phyloP scores from a whole-genome alignment of 2,113 vertebrate genomes.

The Apteryx owenii region DNA sequence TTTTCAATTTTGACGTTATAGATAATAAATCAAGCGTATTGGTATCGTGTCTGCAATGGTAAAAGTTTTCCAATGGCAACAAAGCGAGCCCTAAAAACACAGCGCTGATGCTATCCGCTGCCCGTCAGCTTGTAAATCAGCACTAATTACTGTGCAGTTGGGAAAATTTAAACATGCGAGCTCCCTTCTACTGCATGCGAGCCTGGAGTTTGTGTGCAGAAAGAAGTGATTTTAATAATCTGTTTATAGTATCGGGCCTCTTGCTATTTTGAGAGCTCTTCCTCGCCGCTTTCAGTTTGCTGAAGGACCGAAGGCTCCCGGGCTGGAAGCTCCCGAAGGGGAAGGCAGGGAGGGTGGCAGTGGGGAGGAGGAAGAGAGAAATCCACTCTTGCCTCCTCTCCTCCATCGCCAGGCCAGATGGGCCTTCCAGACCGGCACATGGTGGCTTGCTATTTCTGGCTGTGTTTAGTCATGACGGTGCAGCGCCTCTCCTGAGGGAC shows the following conservation, averaged over 20 bases:
- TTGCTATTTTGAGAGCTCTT: conserved; percentile 14
- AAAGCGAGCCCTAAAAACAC: not conserved
- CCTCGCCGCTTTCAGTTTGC: not conserved
- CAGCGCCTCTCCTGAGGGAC: not conserved
- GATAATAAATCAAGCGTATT: conserved; percentile 58
- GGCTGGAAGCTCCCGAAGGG: not conserved
- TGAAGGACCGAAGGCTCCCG: not conserved
- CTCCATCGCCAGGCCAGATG: not conserved
- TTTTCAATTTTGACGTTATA: conserved; percentile 65
- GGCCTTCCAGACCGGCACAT: not conserved
- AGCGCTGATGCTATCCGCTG: not conserved
- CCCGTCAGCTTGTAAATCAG: not conserved
- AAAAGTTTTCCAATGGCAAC: not conserved
- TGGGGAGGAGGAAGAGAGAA: not conserved
- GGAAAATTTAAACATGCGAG: not conserved
- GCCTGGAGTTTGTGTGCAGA: not conserved
- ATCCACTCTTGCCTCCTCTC: not conserved
- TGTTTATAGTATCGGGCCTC: not conserved
- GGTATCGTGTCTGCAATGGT: not conserved
- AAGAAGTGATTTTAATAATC: not conserved
- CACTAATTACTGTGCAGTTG: not conserved
- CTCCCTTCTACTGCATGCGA: not conserved
- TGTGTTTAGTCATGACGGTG: not conserved
- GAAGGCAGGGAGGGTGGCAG: not conserved
- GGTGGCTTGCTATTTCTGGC: not conserved